Base-by-base conservation (phyloP, 2,797 vertebrate species). In the Sebastes minor region DNA sequence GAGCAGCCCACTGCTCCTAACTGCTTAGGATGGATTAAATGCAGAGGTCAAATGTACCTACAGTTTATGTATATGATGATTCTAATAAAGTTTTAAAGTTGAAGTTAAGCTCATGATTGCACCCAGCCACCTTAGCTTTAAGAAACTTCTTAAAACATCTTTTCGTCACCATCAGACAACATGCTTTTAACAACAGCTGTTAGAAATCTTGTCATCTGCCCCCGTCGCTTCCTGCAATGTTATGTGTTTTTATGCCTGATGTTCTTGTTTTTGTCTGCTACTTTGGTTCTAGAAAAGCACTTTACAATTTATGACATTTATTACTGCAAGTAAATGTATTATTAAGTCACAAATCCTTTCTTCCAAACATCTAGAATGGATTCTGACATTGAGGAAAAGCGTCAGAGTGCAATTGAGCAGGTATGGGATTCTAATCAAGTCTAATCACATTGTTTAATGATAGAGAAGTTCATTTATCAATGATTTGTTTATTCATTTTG, bases 351-450 rank as follows among this genome's bases (percentile, higher is more conserved):
- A 13, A n/a, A 30, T 13, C 7, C 18, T 63, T 27, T 78, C 28
- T 30, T n/a, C 60, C 52, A 13, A 80, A 74, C 38, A 46, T 76
- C 79, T 91, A 99, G 99, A 93, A 93, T 85, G 78, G 99, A 99
- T 95, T 95, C 96, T 82, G 98, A 99, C 52, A 96, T 96, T 80
- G 99, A 99, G 92, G 97, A 98, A 86, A 98, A 97, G 93, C 95
- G 97, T 76, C 99, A 99, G 90, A 97, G 95, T 94, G 98, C 99
- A 16, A 99, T 99, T 82, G 97, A 99, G 86, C 97, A 98, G 96
- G 98, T 99, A 96, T 53, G 78, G 3, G 2, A 55, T 56, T 60
- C 10, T 18, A 62, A 67, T 71, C 8, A n/a, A 22, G 23, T 25
- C 25, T 22, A 27, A 59, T 25, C 3, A 55, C 30, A 8, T 9